phyloP scores from a whole-genome alignment of 2,797 vertebrate species.

The Onychomys torridus region DNA sequence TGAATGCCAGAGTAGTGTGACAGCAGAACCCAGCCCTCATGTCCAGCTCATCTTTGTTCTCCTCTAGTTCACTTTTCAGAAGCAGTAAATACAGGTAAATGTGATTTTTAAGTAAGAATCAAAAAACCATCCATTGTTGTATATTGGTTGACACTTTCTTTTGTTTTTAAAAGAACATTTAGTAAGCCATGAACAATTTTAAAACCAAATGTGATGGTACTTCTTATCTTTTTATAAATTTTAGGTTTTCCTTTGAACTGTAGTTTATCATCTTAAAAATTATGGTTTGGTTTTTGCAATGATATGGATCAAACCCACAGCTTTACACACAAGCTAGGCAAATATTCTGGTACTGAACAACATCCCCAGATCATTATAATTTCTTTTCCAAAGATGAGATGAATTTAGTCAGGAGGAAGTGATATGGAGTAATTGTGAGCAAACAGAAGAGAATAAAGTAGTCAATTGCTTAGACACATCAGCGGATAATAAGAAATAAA shows the following conservation, averaged over 20 bases:
- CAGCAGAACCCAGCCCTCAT: not conserved
- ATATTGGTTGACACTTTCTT: not conserved
- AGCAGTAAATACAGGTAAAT: not conserved
- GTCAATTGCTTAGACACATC: not conserved
- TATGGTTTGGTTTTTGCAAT: not conserved
- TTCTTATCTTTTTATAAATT: not conserved
- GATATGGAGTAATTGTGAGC: not conserved
- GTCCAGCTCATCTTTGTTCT: not conserved
- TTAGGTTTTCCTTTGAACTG: conserved; percentile 37
- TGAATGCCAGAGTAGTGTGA: not conserved
- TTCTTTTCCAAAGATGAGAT: not conserved
- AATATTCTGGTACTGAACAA: too few species aligned
- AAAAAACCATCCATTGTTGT: not conserved
- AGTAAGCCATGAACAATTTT: not conserved
- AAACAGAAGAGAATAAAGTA: not conserved
- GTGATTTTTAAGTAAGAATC: not conserved
- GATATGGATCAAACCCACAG: not conserved
- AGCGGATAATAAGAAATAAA: not conserved
- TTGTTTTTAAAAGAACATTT: conserved; percentile 12
- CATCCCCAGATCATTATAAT: not conserved
- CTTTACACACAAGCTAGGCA: not conserved
- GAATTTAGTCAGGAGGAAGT: not conserved
- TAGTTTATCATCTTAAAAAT: conserved; percentile 18
- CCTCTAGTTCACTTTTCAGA: not conserved
- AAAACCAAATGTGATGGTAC: conserved; percentile 25